A percentile compares a stretch with the other conserved stretches of the same genome.
Evolutionary conservation across 37 sponge, comb jelly and placozoan genomes (phyloP).

Genomic region (Halisarca cf. caerulea): DNA sequence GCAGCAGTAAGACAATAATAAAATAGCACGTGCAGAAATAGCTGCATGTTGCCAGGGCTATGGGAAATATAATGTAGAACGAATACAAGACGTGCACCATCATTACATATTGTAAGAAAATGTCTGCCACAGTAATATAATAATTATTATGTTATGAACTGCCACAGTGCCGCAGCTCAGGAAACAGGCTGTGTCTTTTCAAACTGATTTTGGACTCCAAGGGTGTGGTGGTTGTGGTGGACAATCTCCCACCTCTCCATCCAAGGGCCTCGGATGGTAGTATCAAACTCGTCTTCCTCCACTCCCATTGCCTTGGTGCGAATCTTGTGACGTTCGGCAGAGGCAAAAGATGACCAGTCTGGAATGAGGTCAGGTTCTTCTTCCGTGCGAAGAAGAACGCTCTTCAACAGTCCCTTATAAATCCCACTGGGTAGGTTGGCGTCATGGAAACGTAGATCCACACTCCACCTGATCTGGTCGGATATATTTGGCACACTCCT

Average conservation of each 20-base stretch:
- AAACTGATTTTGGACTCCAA: too few species aligned
- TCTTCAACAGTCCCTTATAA: slow-evolving; percentile 52
- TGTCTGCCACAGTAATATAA: too few species aligned
- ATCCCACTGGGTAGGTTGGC: slow-evolving; percentile 73
- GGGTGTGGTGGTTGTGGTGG: slow-evolving; percentile 64
- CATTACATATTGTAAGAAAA: too few species aligned
- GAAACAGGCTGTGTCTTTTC: too few species aligned
- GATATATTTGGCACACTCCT: slow-evolving; percentile 75
- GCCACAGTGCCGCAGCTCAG: too few species aligned
- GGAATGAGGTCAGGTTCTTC: slow-evolving; percentile 49
- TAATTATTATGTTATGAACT: too few species aligned
- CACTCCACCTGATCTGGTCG: slow-evolving; percentile 79
- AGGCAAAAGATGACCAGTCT: slow-evolving; percentile 74
- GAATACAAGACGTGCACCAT: too few species aligned
- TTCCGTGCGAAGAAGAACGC: slow-evolving; percentile 53
- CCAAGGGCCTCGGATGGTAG: slow-evolving; percentile 87
- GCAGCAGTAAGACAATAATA: too few species aligned
- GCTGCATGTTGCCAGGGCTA: too few species aligned
- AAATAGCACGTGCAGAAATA: too few species aligned
- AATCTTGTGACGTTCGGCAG: slow-evolving; percentile 44
- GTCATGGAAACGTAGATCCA: slow-evolving; percentile 85
- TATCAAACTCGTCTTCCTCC: slow-evolving; percentile 75
- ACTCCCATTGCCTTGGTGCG: slow-evolving; percentile 22
- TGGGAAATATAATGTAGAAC: too few species aligned
- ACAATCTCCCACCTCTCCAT: slow-evolving; percentile 85